phyloP scores from a whole-genome alignment of 2,113 vertebrate genomes.

The Hirundichthys speculiger region DNA sequence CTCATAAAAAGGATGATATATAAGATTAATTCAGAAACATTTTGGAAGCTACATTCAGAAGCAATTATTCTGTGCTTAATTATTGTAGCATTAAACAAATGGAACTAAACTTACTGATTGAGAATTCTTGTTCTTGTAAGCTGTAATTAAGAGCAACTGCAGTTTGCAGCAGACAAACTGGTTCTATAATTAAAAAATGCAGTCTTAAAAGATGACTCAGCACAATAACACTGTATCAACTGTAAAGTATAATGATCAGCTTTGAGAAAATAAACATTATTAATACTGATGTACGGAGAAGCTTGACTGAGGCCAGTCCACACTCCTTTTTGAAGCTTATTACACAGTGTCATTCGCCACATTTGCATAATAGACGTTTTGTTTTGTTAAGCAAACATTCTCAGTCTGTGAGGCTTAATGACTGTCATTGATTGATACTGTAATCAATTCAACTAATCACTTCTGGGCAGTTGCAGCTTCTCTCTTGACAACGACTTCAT shows the following conservation, averaged over 20 bases:
- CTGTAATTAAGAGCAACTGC: constrained; percentile 30
- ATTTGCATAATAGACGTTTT: constrained; percentile 15
- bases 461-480: constrained; percentile 35
- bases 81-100: background rate
- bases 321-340: background rate
- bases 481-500: constrained; percentile 31
- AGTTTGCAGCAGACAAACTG: constrained; percentile 29
- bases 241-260: constrained; percentile 2
- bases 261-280: constrained; percentile 17
- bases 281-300: constrained; percentile 8
- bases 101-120: constrained; percentile 6
- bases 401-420: constrained; percentile 38
- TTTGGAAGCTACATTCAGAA: background rate
- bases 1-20: background rate
- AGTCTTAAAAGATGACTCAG: constrained; percentile 21
- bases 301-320: background rate
- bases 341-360: constrained; percentile 10
- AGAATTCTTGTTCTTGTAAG: constrained; percentile 14
- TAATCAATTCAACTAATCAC: constrained; percentile 53
- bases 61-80: background rate
- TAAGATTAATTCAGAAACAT: background rate
- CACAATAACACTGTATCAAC: constrained; percentile 1
- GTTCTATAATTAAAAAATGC: constrained; percentile 22
- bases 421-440: constrained; percentile 50
- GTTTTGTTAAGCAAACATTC: constrained; percentile 43